Percentiles rank a stretch among this genome's conserved stretches.
phyloP scores from a whole-genome alignment of 2,888 invertebrate genomes.

The Drosophila yooni region DNA sequence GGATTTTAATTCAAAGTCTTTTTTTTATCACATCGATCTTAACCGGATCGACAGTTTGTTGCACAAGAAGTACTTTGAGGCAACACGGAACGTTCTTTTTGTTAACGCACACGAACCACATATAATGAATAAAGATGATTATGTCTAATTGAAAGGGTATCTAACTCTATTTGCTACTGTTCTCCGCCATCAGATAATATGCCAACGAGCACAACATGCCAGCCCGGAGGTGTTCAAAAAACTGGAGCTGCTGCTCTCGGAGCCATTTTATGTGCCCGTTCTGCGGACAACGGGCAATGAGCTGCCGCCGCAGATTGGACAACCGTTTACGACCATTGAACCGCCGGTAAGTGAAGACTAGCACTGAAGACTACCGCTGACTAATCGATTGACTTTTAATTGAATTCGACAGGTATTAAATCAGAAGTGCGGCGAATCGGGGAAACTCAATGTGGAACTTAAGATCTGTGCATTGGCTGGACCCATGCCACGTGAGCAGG shows the following conservation, averaged over 20 bases:
- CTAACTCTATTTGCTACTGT: neutral
- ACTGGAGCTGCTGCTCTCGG: slow-evolving; percentile 89
- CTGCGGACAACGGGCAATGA: slow-evolving; percentile 91
- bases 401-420: slow-evolving; percentile 86
- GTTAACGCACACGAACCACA: too few species aligned
- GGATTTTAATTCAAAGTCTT: neutral
- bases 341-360: slow-evolving; percentile 87
- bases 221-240: slow-evolving; percentile 85
- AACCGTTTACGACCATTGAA: slow-evolving; percentile 90
- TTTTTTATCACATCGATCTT: neutral
- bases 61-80: neutral
- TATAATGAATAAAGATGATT: neutral
- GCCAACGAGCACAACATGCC: slow-evolving; percentile 87
- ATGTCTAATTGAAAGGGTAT: neutral
- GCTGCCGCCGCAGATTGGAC: slow-evolving; percentile 90
- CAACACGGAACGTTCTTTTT: too few species aligned
- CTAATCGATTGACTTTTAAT: neutral
- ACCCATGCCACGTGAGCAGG: slow-evolving; percentile 92
- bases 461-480: slow-evolving; percentile 95
- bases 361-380: neutral
- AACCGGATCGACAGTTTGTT: neutral
- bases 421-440: slow-evolving; percentile 84
- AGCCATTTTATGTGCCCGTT: slow-evolving; percentile 95
- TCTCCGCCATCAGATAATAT: slow-evolving; percentile 88
- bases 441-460: slow-evolving; percentile 89